Evolutionary conservation across 2,113 vertebrate species (phyloP).

Genomic region (Urocitellus parryii): DNA sequence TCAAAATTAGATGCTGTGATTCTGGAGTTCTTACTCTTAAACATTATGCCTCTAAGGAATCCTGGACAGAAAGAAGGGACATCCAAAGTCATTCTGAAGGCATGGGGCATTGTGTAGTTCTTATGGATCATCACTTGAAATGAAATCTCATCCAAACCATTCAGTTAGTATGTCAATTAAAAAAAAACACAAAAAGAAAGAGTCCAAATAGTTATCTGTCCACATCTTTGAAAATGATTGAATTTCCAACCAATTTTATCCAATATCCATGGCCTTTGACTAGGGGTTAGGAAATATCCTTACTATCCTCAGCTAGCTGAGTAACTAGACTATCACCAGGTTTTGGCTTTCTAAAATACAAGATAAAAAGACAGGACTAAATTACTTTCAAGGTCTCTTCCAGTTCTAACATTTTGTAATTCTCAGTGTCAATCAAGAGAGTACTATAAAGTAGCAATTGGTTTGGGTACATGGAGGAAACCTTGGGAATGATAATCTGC

Average conservation of each 20-base stretch:
- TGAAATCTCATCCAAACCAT: background rate
- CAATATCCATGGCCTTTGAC: background rate
- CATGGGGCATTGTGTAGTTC: background rate
- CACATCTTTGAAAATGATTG: conserved; percentile 1
- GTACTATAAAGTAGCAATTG: background rate
- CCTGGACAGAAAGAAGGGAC: background rate
- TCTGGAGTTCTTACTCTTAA: background rate
- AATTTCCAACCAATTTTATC: background rate
- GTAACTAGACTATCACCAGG: background rate
- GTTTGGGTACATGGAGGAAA: background rate
- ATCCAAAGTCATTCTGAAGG: background rate
- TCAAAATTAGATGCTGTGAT: background rate
- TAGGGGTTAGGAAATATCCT: background rate
- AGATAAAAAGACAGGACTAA: background rate
- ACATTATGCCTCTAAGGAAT: background rate
- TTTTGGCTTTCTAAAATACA: background rate
- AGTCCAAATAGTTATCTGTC: background rate
- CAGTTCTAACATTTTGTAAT: conserved; percentile 14
- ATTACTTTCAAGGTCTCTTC: conserved; percentile 21
- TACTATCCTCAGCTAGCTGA: background rate
- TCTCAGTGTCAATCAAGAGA: conserved; percentile 2
- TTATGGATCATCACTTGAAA: background rate
- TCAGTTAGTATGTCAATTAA: background rate
- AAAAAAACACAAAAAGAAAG: background rate
- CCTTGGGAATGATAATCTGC: background rate